Conservation (phyloP, 1,140 invertebrate species). For the Rhagoletis pomonella region DNA sequence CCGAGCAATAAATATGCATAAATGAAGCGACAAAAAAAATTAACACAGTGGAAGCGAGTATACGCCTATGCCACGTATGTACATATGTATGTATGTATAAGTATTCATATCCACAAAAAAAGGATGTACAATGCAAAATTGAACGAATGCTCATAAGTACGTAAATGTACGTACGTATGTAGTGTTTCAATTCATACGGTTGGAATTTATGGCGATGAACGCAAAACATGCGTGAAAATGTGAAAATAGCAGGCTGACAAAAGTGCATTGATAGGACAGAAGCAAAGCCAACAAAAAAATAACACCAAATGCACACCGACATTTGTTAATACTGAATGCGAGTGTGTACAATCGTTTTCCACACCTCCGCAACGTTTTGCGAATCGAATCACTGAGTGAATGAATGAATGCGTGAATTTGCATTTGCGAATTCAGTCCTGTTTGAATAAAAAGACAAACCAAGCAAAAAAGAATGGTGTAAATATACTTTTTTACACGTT, state of each 20-base stretch:
- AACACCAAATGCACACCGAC: neutral
- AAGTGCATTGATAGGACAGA: constrained; percentile 28
- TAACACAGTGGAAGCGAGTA: too few relatives aligned
- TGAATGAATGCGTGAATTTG: constrained; percentile 29
- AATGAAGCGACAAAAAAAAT: too few relatives aligned
- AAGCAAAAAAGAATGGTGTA: neutral
- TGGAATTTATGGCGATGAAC: constrained; percentile 28
- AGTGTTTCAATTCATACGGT: constrained; percentile 9
- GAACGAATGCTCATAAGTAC: too few relatives aligned
- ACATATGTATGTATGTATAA: too few relatives aligned
- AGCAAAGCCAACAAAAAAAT: neutral
- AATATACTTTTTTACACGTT: neutral
- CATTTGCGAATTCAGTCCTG: neutral
- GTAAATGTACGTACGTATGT: neutral
- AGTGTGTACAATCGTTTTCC: neutral
- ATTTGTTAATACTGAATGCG: neutral
- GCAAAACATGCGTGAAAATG: constrained; percentile 51
- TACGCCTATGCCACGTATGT: too few relatives aligned
- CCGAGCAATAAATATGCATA: constrained; percentile 23
- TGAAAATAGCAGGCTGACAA: constrained; percentile 42
- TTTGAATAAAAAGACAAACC: neutral
- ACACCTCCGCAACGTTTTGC: neutral
- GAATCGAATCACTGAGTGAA: neutral
- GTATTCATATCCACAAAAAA: too few relatives aligned
- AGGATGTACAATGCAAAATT: too few relatives aligned